Base-by-base conservation (phyloP, 2,113 vertebrate genomes). In the Noctilio leporinus region DNA sequence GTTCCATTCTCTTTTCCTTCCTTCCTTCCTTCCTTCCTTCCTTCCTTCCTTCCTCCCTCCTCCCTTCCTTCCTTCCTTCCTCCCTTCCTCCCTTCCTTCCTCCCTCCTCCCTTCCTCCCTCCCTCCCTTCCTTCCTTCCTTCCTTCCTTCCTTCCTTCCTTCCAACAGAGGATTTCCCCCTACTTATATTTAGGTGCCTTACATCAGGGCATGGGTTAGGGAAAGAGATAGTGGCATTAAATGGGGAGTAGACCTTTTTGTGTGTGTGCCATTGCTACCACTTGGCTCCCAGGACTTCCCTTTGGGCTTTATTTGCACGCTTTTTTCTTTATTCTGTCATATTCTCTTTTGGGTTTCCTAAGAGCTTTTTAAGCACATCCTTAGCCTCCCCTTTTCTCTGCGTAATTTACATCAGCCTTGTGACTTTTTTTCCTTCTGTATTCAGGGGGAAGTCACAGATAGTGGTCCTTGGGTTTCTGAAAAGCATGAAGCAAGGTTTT, bases 181-280 rank as follows among this genome's bases (percentile, higher is more conserved):
- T 22, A 84, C 2, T 87, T 95, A 90, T 80, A 93, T 96, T 93
- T 95, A 95, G 90, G 33, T 89, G 43, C 73, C 47, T 70, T 45
- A 7, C 83, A 16, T 91, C 33, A 26, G 70, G 51, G 49, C 65
- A 72, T 47, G 93, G 70, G 65, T 90, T 33, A 93, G 40, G 65
- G 73, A 67, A 76, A 84, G 40, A 69, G 62, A 26, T 30, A 35
- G 45, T 62, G 53, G 49, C 38, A 4, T 86, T 49, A 62, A 76
- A 35, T 28, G n/a, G 51, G 14, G 40, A 43, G 2, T 12, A 67
- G 38, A 20, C 49, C 40, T 84, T 6, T 76, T 51, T 81, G 10
- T 14, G 14, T 55, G 84, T 45, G 24, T 83, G 28, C 49, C 17
- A 3, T 72, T 43, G 24, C 14, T 76, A 38, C 30, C 12, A 9